Evolutionary conservation across 2,888 invertebrate species (phyloP), one percentile per base, ranked within the genome.

Genomic region (Campoletis raptor): DNA sequence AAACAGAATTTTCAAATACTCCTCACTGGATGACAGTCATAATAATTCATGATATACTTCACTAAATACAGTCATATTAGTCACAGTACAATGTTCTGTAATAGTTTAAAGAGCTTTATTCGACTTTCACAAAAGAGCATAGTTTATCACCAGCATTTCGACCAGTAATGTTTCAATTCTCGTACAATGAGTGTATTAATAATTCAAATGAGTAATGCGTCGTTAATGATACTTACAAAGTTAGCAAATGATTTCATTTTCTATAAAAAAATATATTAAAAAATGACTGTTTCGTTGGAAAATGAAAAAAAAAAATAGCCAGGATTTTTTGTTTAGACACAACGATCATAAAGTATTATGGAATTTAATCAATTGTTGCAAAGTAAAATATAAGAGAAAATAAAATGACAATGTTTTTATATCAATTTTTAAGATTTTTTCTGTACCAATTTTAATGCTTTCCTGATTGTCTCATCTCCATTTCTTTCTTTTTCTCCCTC

Each of bases 1-100:
- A 72, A 24, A 67, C 24, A 24, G 67, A 78, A 78, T 78, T 45
- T 67, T 54, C 24, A 24, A 54, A 5, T 40, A 12, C 64, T 24
- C 12, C 12, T 77, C 24, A 24, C 52, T 9, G 54, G 5, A 37
- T 37, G 66, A 74, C 57, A 18, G 48, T 64, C 45, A 48, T 48
- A 37, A 66, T 77, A 37, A 77, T 67, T 67, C 45, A 42, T 30
- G 45, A 30, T 48, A 70, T 10, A 30, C 30, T 9, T 45, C 24
- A 1, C 2, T 1, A 36, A 45, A 42, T 45, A 45, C 12, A 61
- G 69, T 40, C 12, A 64, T 61, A 24, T 45, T 76, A 45, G 40
- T 37, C 15, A 12, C 18, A 4, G 37, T 7, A 42, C 36, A 37
- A 12, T 12, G n/a, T 7, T 64, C 36, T 24, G 9, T 57, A 18